Percentiles rank a stretch among this genome's conserved stretches.
Conservation (phyloP, 1,140 invertebrate genomes). For the Drosophila insularis region DNA sequence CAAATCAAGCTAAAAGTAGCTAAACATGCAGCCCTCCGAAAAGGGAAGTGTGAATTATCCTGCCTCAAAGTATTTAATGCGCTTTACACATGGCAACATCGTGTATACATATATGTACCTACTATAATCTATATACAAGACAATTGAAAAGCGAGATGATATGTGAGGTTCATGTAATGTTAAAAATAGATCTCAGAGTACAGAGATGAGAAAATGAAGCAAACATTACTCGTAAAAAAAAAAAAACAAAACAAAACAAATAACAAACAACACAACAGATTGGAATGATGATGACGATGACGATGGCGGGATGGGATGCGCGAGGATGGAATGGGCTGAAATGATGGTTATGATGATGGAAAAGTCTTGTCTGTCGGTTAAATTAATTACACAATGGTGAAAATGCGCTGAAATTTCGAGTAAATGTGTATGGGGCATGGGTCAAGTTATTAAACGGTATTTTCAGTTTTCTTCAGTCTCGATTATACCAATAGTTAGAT, state of each 20-base stretch:
- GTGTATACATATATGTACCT: conserved; percentile 13
- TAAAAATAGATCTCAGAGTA: conserved; percentile 47
- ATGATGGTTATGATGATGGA: conserved; percentile 25
- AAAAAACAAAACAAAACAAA: neutral
- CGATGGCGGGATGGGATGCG: conserved; percentile 1
- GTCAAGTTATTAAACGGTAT: conserved; percentile 55
- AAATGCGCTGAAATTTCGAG: conserved; percentile 66
- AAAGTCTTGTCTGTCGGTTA: conserved; percentile 25
- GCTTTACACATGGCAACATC: conserved; percentile 60
- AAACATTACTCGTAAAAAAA: conserved; percentile 69
- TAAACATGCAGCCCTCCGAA: neutral
- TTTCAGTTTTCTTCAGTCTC: conserved; percentile 36
- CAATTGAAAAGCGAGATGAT: conserved; percentile 30
- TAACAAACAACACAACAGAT: conserved; percentile 22
- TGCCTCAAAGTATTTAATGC: conserved; percentile 79
- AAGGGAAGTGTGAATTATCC: conserved; percentile 73
- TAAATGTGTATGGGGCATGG: conserved; percentile 2
- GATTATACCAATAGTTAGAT: neutral
- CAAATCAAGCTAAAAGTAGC: conserved; percentile 56
- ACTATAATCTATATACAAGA: neutral
- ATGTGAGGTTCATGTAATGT: conserved; percentile 15
- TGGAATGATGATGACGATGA: conserved; percentile 26
- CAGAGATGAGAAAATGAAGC: conserved; percentile 28
- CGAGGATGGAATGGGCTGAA: too few species aligned
- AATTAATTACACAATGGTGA: conserved; percentile 74